Evolutionary conservation across 2,113 vertebrate genomes (phyloP).

Genomic region (Tachysurus vachellii): DNA sequence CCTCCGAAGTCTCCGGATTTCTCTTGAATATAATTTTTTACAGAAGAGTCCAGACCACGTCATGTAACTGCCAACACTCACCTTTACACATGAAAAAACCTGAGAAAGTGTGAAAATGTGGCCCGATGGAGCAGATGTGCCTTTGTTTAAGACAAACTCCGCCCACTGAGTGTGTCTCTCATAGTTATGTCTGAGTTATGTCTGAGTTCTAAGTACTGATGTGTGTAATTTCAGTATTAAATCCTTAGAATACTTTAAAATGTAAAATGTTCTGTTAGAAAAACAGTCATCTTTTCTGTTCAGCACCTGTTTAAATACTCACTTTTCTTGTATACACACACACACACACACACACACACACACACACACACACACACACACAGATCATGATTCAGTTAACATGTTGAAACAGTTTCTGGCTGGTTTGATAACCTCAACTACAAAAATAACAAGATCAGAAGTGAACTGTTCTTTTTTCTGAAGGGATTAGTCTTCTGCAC

Average conservation of each 20-base stretch:
- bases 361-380: conserved; percentile 8
- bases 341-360: neutral
- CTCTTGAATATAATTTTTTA: neutral
- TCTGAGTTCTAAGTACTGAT: neutral
- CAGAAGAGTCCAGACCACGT: too few species aligned
- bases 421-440: neutral
- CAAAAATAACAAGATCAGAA: too few species aligned
- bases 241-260: neutral
- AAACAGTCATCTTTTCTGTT: conserved; percentile 37
- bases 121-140: too few species aligned
- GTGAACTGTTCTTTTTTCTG: too few species aligned
- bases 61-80: too few species aligned
- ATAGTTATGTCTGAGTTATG: too few species aligned
- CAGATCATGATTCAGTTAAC: conserved; percentile 59
- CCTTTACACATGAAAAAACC: neutral
- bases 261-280: neutral
- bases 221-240: neutral
- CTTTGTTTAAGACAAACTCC: neutral
- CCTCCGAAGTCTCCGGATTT: neutral
- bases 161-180: neutral
- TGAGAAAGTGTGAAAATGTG: neutral
- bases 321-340: neutral
- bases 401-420: conserved; percentile 58
- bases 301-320: conserved; percentile 50
- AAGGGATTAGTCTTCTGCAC: too few species aligned